Conservation (phyloP, 2,797 vertebrate species). For the Yasuhikotakia modesta region DNA sequence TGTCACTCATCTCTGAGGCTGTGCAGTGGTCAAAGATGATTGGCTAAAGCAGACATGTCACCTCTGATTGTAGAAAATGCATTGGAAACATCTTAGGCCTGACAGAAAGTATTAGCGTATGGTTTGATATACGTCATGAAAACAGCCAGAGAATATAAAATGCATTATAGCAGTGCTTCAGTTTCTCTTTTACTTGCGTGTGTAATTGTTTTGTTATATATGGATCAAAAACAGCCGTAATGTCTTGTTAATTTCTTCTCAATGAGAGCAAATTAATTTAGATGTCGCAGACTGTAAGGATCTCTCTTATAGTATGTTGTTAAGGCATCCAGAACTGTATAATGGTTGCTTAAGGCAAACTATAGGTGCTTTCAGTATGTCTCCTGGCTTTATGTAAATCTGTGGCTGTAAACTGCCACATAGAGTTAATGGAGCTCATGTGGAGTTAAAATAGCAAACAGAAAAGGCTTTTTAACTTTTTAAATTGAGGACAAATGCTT, state of each 20-base stretch:
- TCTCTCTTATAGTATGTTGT: background rate
- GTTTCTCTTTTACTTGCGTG: background rate
- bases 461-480: too few relatives aligned
- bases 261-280: too few relatives aligned
- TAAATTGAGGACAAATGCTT: too few relatives aligned
- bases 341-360: background rate
- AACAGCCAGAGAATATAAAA: constrained; percentile 26
- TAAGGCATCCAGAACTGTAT: background rate
- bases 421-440: too few relatives aligned
- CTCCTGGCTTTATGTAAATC: background rate
- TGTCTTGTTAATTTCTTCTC: too few relatives aligned
- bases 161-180: constrained; percentile 2
- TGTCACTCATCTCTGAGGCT: constrained; percentile 36
- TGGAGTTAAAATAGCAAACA: too few relatives aligned
- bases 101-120: constrained; percentile 30
- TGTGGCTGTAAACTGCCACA: background rate
- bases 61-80: constrained; percentile 32
- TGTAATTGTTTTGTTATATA: too few relatives aligned
- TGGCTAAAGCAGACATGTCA: constrained; percentile 42
- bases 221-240: too few relatives aligned
- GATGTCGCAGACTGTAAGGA: background rate
- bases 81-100: constrained; percentile 9
- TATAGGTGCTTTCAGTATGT: background rate
- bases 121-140: constrained; percentile 15
- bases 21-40: constrained; percentile 22